Evolutionary conservation across 2,888 invertebrate genomes (phyloP).

Genomic region (Pharmacophagus antenor): DNA sequence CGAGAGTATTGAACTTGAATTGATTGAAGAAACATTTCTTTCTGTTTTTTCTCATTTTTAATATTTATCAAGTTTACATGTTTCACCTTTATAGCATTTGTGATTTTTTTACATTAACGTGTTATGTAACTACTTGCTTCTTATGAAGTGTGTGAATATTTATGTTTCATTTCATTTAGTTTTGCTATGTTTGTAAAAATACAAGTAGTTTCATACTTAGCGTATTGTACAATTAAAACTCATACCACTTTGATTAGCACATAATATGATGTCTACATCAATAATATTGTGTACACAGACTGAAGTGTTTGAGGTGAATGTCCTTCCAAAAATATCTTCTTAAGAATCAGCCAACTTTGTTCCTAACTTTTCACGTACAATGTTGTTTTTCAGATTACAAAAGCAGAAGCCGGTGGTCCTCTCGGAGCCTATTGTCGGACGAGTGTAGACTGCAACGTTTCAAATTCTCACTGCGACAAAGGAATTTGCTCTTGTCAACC

Average conservation of each 20-base stretch:
- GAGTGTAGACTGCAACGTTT: conserved; percentile 83
- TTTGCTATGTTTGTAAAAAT: background rate
- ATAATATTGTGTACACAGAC: background rate
- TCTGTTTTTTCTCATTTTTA: no score
- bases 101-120: no score
- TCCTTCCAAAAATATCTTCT: conserved; percentile 12
- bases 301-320: conserved; percentile 12
- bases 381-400: conserved; percentile 51
- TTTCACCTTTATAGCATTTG: no score
- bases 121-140: no score
- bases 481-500: conserved; percentile 91
- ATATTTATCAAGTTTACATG: no score
- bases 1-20: no score
- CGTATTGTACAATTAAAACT: background rate
- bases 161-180: background rate
- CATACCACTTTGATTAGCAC: background rate
- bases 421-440: conserved; percentile 84
- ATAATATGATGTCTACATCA: background rate
- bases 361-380: conserved; percentile 27
- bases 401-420: conserved; percentile 46
- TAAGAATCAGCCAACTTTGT: conserved; percentile 19
- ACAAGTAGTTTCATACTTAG: background rate
- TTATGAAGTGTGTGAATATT: background rate
- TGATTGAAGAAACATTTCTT: no score
- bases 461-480: conserved; percentile 83